Evolutionary conservation across 1,140 invertebrate genomes (phyloP).

Genomic region (Drosophila orena): DNA sequence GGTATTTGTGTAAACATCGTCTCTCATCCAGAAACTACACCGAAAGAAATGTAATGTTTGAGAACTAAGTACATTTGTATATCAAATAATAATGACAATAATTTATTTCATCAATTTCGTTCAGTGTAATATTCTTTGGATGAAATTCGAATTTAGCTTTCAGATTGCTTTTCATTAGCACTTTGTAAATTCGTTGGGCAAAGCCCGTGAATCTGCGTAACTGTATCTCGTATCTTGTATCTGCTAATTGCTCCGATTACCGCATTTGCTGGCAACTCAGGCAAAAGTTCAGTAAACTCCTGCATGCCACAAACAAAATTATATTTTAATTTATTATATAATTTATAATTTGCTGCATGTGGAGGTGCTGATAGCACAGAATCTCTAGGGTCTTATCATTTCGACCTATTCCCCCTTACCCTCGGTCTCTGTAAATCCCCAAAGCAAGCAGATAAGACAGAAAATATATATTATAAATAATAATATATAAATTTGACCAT

Average conservation of each 20-base stretch:
- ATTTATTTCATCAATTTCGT: neutral
- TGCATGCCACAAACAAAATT: slow-evolving; percentile 24
- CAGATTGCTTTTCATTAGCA: slow-evolving; percentile 63
- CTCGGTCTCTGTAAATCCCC: slow-evolving; percentile 16
- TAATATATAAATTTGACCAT: neutral
- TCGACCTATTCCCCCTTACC: slow-evolving; percentile 9
- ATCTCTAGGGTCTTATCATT: slow-evolving; percentile 15
- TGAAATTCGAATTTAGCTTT: slow-evolving; percentile 13
- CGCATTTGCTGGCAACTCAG: slow-evolving; percentile 15
- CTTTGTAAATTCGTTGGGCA: slow-evolving; percentile 53
- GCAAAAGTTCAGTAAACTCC: slow-evolving; percentile 43
- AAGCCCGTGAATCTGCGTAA: slow-evolving; percentile 37
- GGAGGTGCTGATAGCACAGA: slow-evolving; percentile 10
- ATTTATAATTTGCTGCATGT: slow-evolving; percentile 20
- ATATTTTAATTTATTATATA: slow-evolving; percentile 32
- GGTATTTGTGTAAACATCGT: slow-evolving; percentile 7
- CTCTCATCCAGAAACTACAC: neutral
- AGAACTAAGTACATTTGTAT: too few species aligned
- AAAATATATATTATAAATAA: neutral
- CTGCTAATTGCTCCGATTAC: slow-evolving; percentile 56
- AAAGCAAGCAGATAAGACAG: slow-evolving; percentile 15
- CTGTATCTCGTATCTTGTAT: slow-evolving; percentile 26
- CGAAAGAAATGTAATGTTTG: neutral
- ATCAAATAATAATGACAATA: too few species aligned
- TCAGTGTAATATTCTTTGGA: neutral